Evolutionary conservation across 2,888 invertebrate genomes (phyloP), one percentile per base, ranked within the genome.

Genomic region (Diplolepis rosae): DNA sequence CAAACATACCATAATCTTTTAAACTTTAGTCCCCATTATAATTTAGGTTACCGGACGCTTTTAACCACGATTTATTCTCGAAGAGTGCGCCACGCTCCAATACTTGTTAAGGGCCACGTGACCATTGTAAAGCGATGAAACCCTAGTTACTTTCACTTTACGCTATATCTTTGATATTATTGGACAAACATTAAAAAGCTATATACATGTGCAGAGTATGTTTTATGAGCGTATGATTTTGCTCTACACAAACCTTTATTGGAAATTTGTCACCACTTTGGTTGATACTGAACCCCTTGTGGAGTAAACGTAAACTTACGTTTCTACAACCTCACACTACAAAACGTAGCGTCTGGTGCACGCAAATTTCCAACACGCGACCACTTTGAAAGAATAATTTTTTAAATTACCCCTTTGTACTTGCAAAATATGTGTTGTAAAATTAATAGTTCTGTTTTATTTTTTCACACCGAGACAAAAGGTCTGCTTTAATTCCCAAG

Each of bases 31-130:
- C 2, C 27, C 32, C n/a, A 61, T 61, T 39, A 54, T 30, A 7
- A 24, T 39, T 39, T 27, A 9, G 61, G 24, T 61, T 48, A 22
- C 45, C 32, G 35, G 61, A 61, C 24, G 39, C 24, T 61, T 39
- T 56, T 6, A 39, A 35, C 24, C 32, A 22, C 56, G 35, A 2
- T 56, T 56, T 56, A 18, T 35, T 56, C 22, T 22, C 32, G 18
- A 56, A 56, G 35, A 11, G 22, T 39, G 61, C n/a, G 61, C 22
- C 61, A 61, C 61, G 61, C 61, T 61, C 7, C 39, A 24, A 24
- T 39, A 61, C 61, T 61, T 39, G 39, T 39, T 61, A n/a, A 39
- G 24, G 22, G 61, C 35, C 61, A 61, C 61, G 61, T 39, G 61
- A 3, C 61, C 35, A 39, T 39, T 61, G 39, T 56, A 35, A 39